These are phyloP conservation scores for Drosophila limbata DNA, from an alignment of 2,888 invertebrate genomes.

Conservation along the genomic window DNA sequence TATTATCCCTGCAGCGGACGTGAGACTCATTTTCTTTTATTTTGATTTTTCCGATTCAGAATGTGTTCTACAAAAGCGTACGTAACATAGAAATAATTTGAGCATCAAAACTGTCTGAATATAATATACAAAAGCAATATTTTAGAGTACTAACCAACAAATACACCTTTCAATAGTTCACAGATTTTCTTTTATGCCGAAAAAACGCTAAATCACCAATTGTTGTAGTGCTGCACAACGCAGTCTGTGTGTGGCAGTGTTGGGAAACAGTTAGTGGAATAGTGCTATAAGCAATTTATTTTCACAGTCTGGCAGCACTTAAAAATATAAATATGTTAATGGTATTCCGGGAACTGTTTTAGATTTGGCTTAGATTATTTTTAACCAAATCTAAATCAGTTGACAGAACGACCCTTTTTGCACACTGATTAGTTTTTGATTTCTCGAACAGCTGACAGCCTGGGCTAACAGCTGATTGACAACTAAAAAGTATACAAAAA, in stretches of 20 bases:
- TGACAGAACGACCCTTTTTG: no score
- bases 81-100: slow-evolving; percentile 46
- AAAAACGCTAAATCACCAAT: slow-evolving; percentile 70
- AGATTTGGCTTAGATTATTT: no score
- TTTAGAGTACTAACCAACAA: slow-evolving; percentile 63
- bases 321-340: neutral
- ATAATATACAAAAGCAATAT: slow-evolving; percentile 5
- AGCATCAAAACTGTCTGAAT: slow-evolving; percentile 12
- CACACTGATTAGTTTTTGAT: no score
- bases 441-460: no score
- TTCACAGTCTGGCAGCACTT: slow-evolving; percentile 17
- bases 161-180: slow-evolving; percentile 58
- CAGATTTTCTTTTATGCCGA: slow-evolving; percentile 73
- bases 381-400: no score
- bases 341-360: no score
- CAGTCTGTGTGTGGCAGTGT: slow-evolving; percentile 17
- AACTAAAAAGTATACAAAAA: no score
- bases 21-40: slow-evolving; percentile 86
- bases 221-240: slow-evolving; percentile 45
- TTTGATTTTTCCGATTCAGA: slow-evolving; percentile 51
- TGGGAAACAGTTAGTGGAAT: neutral
- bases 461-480: no score
- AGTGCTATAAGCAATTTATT: slow-evolving; percentile 13
- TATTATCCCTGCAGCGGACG: slow-evolving; percentile 94
- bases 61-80: slow-evolving; percentile 53